Percentiles rank a stretch among this genome's conserved stretches.
Conservation (phyloP, 2,888 invertebrate species). For the Hemithea aestivaria region DNA sequence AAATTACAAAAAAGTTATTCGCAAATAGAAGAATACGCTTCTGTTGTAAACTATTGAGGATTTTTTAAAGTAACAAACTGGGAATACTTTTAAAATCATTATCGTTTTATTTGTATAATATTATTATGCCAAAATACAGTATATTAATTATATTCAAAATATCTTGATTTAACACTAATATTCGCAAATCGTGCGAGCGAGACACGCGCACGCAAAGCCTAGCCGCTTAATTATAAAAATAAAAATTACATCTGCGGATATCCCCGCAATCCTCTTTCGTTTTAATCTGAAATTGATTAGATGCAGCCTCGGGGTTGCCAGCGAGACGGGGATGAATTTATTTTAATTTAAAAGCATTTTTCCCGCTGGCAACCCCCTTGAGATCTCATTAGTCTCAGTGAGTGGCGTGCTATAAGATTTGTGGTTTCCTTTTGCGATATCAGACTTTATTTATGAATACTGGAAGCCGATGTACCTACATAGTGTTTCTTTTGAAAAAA, state of each 20-base stretch:
- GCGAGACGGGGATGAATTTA: constrained; percentile 38
- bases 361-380: constrained; percentile 43
- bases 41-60: too few species aligned
- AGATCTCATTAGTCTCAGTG: constrained; percentile 54
- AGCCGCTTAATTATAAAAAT: constrained; percentile 39
- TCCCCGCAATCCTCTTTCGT: constrained; percentile 45
- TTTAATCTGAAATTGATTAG: constrained; percentile 62
- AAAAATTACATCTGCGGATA: constrained; percentile 32
- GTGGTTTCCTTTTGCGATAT: too few species aligned
- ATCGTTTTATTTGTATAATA: too few species aligned
- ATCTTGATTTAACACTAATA: neutral
- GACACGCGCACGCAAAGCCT: constrained; percentile 12
- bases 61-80: too few species aligned
- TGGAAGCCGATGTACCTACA: too few species aligned
- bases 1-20: too few species aligned
- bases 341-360: constrained; percentile 61
- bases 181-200: neutral
- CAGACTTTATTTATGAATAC: too few species aligned
- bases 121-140: too few species aligned
- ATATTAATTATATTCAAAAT: too few species aligned
- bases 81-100: too few species aligned
- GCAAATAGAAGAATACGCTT: too few species aligned
- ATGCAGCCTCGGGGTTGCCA: constrained; percentile 35
- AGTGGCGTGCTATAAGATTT: constrained; percentile 10
- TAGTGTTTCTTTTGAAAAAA: too few species aligned